Percentiles rank a stretch among this genome's conserved stretches.
Evolutionary conservation across 2,888 invertebrate species (phyloP).

Genomic region (Teleiodes luculella): DNA sequence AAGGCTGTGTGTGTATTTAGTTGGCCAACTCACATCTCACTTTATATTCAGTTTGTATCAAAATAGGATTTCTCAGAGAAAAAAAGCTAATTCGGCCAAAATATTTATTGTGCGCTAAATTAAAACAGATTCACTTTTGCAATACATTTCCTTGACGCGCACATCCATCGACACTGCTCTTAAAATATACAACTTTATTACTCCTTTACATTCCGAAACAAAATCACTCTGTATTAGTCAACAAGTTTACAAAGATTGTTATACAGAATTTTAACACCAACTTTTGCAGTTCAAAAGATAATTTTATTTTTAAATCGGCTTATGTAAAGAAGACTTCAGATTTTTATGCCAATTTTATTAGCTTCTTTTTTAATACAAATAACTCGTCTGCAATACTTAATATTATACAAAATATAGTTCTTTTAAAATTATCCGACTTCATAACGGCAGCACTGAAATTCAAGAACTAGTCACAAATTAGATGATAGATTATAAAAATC

Average conservation of each 20-base stretch:
- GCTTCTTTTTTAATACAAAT: no score
- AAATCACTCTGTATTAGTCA: not conserved
- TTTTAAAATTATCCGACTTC: not conserved
- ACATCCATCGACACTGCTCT: conserved; percentile 1
- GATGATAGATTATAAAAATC: not conserved
- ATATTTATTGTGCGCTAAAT: conserved; percentile 5
- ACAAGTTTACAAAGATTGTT: not conserved
- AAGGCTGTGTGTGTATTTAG: no score
- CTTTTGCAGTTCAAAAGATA: no score
- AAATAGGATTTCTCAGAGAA: no score
- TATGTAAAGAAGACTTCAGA: not conserved
- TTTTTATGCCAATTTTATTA: no score
- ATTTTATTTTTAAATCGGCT: no score
- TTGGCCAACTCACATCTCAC: no score
- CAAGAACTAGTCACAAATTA: not conserved
- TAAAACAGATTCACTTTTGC: not conserved
- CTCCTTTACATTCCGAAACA: not conserved
- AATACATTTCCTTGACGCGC: not conserved
- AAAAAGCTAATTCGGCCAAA: not conserved
- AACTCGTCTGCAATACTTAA: no score
- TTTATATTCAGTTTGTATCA: no score
- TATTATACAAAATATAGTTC: no score
- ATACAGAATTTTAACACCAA: no score
- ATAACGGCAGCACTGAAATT: not conserved
- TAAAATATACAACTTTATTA: not conserved